Base-by-base conservation (phyloP, 2,888 invertebrate genomes). In the Lottia scabra region DNA sequence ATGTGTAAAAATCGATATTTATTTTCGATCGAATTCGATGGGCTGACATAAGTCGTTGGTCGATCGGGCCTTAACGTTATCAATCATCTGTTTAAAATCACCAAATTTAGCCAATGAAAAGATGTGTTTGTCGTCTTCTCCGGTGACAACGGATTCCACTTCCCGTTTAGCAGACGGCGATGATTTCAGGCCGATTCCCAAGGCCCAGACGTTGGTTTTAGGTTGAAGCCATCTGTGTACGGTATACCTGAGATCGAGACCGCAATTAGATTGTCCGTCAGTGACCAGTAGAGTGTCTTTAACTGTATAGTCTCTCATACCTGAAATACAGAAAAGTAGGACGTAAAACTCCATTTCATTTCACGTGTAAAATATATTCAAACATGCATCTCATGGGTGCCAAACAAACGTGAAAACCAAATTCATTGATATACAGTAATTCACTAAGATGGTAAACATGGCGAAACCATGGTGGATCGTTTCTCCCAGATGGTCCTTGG, bases 211-310 rank as follows among this genome's bases (percentile, higher is more conserved):
- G 62, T 68, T 71, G 66, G 70, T 46, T n/a, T 63, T 27, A 1
- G 65, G 19, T 48, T 71, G 67, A 46, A 74, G 69, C 27, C 38
- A 48, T 13, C 64, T 26, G 19, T 68, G 68, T 46, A 63, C 74
- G 63, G 66, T 67, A 19, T 66, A 48, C 10, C 62, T 45, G 16
- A 68, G 68, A 23, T 71, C 63, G 30, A 69, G 19, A n/a, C 74
- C 74, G 27, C 74, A 74, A 67, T 74, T 74, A 26, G 71, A 74
- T 65, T 74, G 74, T 15, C 74, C 74, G 69, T 74, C 74, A 26
- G 74, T 71, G 63, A 74, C 66, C 16, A 74, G 44, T 16, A 74
- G 69, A 0, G 71, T 71, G 63, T 74, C 74, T 46, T 74, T 71
- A 23, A 66, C 62, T 1, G 68, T 71, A 38, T 66, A 56, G 5